These are phyloP conservation scores for Nyctereutes procyonoides DNA, from an alignment of 2,113 vertebrate species.

Conservation along the genomic window DNA sequence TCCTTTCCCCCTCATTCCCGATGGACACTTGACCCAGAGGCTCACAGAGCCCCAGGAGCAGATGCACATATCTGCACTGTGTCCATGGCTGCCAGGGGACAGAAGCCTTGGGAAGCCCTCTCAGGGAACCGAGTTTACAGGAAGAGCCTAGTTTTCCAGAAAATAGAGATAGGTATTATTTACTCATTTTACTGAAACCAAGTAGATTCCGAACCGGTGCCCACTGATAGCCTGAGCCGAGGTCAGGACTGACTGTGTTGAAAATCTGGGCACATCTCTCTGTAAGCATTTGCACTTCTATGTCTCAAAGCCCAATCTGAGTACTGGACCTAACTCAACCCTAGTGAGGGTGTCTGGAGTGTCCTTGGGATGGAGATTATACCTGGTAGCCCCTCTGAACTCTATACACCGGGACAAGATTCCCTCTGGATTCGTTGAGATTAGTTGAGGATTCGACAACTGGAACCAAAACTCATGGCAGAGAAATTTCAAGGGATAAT, in stretches of 20 bases:
- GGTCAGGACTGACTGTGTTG: neutral
- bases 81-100: too few species aligned
- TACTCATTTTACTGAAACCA: neutral
- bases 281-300: neutral
- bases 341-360: neutral
- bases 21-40: neutral
- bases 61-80: too few species aligned
- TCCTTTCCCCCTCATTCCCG: neutral
- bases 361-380: neutral
- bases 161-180: neutral
- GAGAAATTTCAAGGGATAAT: neutral
- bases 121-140: neutral
- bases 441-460: neutral
- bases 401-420: neutral
- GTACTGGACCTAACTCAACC: neutral
- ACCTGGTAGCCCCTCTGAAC: neutral
- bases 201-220: neutral
- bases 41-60: neutral
- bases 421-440: neutral
- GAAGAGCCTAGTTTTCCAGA: neutral
- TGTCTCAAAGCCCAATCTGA: constrained; percentile 4
- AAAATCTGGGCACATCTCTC: neutral
- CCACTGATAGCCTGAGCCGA: neutral
- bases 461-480: neutral
- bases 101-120: neutral